These are phyloP conservation scores for Montifringilla adamsi DNA, from an alignment of 2,113 vertebrate genomes.

Conservation along the genomic window DNA sequence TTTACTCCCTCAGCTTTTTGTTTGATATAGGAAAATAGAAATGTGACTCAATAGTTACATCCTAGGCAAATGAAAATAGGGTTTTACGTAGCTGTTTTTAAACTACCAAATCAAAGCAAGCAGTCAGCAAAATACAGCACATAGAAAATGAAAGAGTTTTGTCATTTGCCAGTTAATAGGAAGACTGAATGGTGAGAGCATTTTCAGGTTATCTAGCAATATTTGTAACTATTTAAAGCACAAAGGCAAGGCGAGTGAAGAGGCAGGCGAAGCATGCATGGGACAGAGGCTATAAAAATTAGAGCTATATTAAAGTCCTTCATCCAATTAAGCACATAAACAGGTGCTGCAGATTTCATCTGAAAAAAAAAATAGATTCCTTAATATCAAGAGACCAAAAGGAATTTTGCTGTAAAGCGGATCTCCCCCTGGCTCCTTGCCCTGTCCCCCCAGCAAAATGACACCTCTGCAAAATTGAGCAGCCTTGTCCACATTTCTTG, in stretches of 20 bases:
- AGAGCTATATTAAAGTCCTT: background rate
- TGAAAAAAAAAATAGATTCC: background rate
- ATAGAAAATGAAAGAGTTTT: background rate
- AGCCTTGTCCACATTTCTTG: background rate
- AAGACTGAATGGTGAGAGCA: background rate
- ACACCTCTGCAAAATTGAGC: background rate
- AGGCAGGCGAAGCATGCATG: background rate
- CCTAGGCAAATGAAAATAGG: background rate
- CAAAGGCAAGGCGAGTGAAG: background rate
- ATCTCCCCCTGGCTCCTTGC: background rate
- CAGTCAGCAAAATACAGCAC: background rate
- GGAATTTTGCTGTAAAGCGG: background rate
- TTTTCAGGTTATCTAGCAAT: background rate
- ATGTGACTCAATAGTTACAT: background rate
- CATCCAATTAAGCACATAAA: background rate
- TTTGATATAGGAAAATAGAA: background rate
- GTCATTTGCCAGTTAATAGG: background rate
- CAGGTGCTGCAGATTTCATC: background rate
- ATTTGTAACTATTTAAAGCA: background rate
- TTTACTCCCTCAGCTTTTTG: background rate
- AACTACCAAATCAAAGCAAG: constrained; percentile 7
- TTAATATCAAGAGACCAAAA: background rate
- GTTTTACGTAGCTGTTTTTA: constrained; percentile 9
- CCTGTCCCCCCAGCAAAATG: no score
- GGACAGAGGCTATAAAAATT: background rate